Conservation (phyloP, 2,888 invertebrate genomes). For the Nomada hirtipes region DNA sequence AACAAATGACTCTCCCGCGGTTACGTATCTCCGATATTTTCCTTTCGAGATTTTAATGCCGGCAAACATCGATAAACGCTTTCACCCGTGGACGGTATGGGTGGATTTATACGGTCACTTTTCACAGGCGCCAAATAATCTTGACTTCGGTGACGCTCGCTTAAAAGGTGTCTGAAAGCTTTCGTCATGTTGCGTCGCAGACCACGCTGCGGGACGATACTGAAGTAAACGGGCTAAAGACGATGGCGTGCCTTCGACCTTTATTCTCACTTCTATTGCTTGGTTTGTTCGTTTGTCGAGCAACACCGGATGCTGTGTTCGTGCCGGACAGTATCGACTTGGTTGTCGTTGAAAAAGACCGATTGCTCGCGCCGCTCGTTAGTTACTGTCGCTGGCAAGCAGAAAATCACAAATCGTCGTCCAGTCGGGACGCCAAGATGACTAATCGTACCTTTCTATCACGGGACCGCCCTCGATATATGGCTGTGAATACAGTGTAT, state of each 20-base stretch:
- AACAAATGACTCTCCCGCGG: conserved; percentile 3
- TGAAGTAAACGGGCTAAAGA: conserved; percentile 25
- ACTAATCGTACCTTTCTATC: conserved; percentile 57
- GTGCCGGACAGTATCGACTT: conserved; percentile 31
- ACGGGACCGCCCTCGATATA: not conserved
- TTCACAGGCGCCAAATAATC: conserved; percentile 30
- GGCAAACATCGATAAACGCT: conserved; percentile 31
- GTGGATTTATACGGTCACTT: not conserved
- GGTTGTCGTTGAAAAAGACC: conserved; percentile 57
- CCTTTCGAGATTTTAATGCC: conserved; percentile 31
- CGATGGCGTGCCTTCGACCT: not conserved
- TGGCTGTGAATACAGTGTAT: not conserved
- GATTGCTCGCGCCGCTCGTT: conserved; percentile 60
- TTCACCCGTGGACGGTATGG: not conserved
- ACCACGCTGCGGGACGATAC: conserved; percentile 17
- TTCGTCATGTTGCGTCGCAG: conserved; percentile 10
- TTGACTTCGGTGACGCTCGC: conserved; percentile 16
- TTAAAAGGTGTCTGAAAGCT: conserved; percentile 33
- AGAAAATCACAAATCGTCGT: conserved; percentile 60
- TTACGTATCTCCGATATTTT: conserved; percentile 14
- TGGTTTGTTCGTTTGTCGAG: conserved; percentile 1
- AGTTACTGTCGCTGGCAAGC: conserved; percentile 58
- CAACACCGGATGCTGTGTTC: conserved; percentile 11
- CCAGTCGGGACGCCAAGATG: conserved; percentile 49
- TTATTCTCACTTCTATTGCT: not conserved